A percentile compares a stretch with the other conserved stretches of the same genome.
Conservation (phyloP, 2,888 invertebrate species). For the Tillus elongatus region DNA sequence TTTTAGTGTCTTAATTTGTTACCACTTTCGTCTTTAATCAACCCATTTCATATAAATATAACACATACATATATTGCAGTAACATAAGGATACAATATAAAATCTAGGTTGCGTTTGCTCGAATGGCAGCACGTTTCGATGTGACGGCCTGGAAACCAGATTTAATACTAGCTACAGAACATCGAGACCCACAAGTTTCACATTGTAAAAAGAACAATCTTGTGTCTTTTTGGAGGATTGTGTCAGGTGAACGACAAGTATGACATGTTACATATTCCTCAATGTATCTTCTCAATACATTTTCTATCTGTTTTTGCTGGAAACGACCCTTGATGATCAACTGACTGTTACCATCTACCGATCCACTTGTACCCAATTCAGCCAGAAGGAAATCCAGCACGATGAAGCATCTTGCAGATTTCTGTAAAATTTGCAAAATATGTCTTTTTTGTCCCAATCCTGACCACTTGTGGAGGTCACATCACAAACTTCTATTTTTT, state of each 20-base stretch:
- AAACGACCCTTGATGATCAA: conserved; percentile 98
- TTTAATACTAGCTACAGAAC: conserved; percentile 98
- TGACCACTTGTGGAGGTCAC: conserved; percentile 95
- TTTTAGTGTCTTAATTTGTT: no score
- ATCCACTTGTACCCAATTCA: conserved; percentile 97
- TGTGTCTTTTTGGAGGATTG: conserved; percentile 97
- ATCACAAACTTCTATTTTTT: conserved; percentile 98
- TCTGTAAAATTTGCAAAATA: conserved; percentile 99
- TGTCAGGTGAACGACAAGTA: conserved; percentile 98
- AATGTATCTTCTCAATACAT: conserved; percentile 88
- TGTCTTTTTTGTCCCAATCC: conserved; percentile 98
- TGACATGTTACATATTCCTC: conserved; percentile 99
- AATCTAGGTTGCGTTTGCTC: conserved; percentile 80
- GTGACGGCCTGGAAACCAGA: conserved; percentile 99
- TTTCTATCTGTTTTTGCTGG: conserved; percentile 99
- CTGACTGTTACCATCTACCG: conserved; percentile 97
- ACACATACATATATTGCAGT: conserved; percentile 11
- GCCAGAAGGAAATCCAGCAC: conserved; percentile 92
- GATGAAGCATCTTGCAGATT: conserved; percentile 73
- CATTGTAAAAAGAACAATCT: conserved; percentile 98
- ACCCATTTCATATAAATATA: conserved; percentile 21
- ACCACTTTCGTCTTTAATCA: no score
- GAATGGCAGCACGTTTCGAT: conserved; percentile 93
- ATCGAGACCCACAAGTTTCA: conserved; percentile 96
- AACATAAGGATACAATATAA: conserved; percentile 12